phyloP scores from a whole-genome alignment of 2,888 invertebrate species.

The Phorcus lineatus region DNA sequence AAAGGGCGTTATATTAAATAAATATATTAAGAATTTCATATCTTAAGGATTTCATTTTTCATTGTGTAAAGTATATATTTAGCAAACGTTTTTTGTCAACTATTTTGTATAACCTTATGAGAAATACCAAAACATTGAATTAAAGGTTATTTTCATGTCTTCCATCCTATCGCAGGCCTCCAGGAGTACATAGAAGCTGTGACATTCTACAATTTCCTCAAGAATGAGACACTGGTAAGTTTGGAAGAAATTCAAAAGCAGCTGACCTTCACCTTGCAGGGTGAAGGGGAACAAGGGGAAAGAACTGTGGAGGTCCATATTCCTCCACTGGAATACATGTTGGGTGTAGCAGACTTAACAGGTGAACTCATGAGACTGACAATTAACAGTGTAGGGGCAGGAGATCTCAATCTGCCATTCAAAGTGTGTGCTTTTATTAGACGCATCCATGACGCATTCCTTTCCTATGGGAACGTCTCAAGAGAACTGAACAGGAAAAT shows the following conservation, averaged over 20 bases:
- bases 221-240: slow-evolving; percentile 79
- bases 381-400: slow-evolving; percentile 85
- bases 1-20: no score
- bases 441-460: slow-evolving; percentile 77
- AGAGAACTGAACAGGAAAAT: slow-evolving; percentile 85
- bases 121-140: no score
- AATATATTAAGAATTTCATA: no score
- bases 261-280: slow-evolving; percentile 46
- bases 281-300: not conserved
- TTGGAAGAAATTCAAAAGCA: slow-evolving; percentile 78
- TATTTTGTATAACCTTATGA: no score
- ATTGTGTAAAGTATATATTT: no score
- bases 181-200: slow-evolving; percentile 93
- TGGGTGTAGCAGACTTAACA: slow-evolving; percentile 90
- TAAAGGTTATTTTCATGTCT: not conserved
- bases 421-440: slow-evolving; percentile 83
- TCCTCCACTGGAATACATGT: slow-evolving; percentile 79
- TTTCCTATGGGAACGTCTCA: slow-evolving; percentile 78
- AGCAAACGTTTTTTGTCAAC: no score
- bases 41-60: no score
- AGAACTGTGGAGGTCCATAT: slow-evolving; percentile 54
- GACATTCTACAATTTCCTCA: slow-evolving; percentile 85
- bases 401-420: slow-evolving; percentile 74
- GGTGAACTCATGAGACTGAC: slow-evolving; percentile 94
- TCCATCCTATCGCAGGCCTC: slow-evolving; percentile 72